Evolutionary conservation across 2,797 vertebrate species (phyloP), one percentile per base, ranked within the genome.

Genomic region (Lophius americanus): DNA sequence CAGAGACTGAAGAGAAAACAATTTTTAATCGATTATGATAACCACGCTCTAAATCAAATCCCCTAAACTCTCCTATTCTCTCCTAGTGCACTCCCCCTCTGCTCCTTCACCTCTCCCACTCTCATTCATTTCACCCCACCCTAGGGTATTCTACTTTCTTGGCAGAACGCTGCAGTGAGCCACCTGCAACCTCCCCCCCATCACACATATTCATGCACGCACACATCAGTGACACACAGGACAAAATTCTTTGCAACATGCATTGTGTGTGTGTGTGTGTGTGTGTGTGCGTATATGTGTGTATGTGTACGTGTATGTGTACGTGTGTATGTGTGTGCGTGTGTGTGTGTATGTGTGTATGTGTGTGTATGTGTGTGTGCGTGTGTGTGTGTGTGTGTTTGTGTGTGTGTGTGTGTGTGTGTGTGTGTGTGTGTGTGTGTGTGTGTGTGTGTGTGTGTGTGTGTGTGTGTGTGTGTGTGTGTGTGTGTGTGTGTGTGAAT

Each of bases 81-180:
- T 72, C 71, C 70, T 62, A 41, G 70, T 83, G 66, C 63, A 73
- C 75, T 78, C 71, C 82, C 74, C 69, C 79, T 72, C 60, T 67
- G 37, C 81, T 85, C 70, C 56, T 48, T 82, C 78, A 78, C 78
- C 80, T 88, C 85, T 89, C 84, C 77, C 79, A 73, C 70, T 87
- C 85, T 88, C 87, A 84, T 92, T 92, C 88, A 91, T 93, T 92
- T 88, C 88, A 83, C 82, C 85, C 82, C 77, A 90, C 92, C 90
- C 91, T 75, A 70, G 88, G 92, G 92, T 88, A 89, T 90, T 91
- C 84, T 81, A 85, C 73, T 90, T 93, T 93, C 85, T 93, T 94
- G 92, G 92, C 93, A 93, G 90, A 68, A 78, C 82, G 86, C 75
- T 42, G 82, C 72, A 75, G 83, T 55, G 81, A 94, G 91, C 92